Evolutionary conservation across 2,888 invertebrate species (phyloP).

Genomic region (Thecocarcelia acutangulata): DNA sequence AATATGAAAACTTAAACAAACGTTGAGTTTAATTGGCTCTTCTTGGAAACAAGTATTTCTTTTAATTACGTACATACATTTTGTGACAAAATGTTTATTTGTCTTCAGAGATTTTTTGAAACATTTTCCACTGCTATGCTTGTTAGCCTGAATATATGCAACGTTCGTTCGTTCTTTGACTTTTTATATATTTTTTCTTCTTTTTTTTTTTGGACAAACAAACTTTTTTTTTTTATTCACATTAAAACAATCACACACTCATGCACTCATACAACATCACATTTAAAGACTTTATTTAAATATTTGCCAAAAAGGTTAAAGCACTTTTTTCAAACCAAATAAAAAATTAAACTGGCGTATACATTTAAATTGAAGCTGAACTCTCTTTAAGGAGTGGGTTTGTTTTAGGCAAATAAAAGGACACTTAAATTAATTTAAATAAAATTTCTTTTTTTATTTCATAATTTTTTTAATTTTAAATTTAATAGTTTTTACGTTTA

Average conservation of each 20-base stretch:
- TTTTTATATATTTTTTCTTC: neutral
- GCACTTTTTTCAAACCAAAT: constrained; percentile 47
- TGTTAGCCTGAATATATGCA: constrained; percentile 57
- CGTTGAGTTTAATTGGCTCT: neutral
- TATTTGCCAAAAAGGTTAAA: constrained; percentile 60
- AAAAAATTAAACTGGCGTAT: neutral
- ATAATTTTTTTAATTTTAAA: neutral
- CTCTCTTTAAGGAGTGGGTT: neutral
- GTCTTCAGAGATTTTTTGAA: neutral
- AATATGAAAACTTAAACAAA: neutral
- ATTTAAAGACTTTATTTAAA: constrained; percentile 41
- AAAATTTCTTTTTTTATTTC: neutral
- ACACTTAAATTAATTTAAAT: constrained; percentile 33
- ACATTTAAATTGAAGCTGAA: constrained; percentile 10
- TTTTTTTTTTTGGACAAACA: neutral
- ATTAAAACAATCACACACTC: neutral
- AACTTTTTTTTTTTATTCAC: neutral
- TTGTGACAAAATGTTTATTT: constrained; percentile 17
- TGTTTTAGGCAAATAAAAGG: constrained; percentile 42
- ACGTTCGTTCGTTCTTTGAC: constrained; percentile 17
- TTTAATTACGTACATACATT: neutral
- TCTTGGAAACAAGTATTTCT: constrained; percentile 7
- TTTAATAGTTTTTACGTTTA: neutral
- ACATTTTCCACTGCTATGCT: constrained; percentile 2
- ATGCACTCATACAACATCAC: constrained; percentile 21